Evolutionary conservation across 2,113 vertebrate genomes (phyloP).

Genomic region (Chionodraco myersi): DNA sequence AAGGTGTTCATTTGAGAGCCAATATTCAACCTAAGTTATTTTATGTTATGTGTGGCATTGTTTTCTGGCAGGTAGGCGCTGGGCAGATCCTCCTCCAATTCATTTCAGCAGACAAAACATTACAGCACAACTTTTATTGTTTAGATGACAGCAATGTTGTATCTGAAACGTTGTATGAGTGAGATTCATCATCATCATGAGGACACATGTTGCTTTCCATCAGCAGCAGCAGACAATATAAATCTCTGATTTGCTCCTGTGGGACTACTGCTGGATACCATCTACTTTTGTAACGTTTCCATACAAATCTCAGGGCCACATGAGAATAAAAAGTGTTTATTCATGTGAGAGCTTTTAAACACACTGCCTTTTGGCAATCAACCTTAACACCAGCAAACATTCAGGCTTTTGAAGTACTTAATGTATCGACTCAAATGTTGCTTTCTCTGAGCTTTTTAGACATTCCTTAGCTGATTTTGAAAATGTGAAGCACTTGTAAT

Average conservation of each 20-base stretch:
- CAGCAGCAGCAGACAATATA: background rate
- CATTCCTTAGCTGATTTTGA: background rate
- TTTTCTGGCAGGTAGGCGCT: too few species aligned
- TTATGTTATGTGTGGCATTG: too few species aligned
- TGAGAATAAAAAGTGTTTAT: background rate
- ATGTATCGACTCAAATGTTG: background rate
- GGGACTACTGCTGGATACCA: background rate
- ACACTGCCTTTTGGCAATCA: background rate
- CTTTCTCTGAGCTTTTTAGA: background rate
- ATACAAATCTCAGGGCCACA: background rate
- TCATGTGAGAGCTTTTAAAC: background rate
- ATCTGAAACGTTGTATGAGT: too few species aligned
- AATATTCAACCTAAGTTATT: too few species aligned
- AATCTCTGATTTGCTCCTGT: background rate
- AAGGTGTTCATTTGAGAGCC: background rate
- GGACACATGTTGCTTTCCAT: background rate
- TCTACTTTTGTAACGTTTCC: background rate
- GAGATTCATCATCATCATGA: background rate
- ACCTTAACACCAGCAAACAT: background rate
- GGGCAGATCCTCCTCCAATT: too few species aligned
- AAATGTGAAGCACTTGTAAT: background rate
- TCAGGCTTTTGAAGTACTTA: background rate
- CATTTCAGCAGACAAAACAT: too few species aligned
- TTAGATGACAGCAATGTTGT: too few species aligned
- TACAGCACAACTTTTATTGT: too few species aligned